Percentiles rank a stretch among this genome's conserved stretches.
phyloP scores from a whole-genome alignment of 64 coral and sea anemone genomes.

The Stichodactyla mertensii region DNA sequence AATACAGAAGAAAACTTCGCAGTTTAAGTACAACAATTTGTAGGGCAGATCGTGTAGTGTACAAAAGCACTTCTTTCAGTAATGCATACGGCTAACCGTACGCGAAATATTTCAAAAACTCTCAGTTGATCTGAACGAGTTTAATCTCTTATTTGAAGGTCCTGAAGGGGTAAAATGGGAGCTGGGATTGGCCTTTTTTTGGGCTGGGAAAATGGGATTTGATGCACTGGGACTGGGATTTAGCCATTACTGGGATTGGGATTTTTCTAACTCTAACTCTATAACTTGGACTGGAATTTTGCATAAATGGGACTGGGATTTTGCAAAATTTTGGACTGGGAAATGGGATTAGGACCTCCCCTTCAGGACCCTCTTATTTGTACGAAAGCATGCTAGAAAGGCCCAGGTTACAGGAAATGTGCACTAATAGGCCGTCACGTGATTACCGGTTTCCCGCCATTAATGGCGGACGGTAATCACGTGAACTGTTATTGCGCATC shows the following conservation, averaged over 20 bases:
- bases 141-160: not conserved
- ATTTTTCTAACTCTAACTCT: too few species aligned
- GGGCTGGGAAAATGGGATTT: too few species aligned
- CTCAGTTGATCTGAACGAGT: not conserved
- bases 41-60: not conserved
- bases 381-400: not conserved
- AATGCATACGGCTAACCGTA: not conserved
- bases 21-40: not conserved
- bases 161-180: too few species aligned
- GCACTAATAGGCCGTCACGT: not conserved
- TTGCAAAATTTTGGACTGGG: too few species aligned
- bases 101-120: not conserved
- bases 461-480: not conserved
- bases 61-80: not conserved
- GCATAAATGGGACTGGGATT: too few species aligned
- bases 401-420: not conserved
- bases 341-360: too few species aligned
- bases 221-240: too few species aligned
- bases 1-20: too few species aligned
- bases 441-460: not conserved
- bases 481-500: not conserved
- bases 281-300: too few species aligned
- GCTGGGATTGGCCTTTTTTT: too few species aligned
- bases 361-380: not conserved
- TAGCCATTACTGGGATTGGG: too few species aligned